phyloP scores from a whole-genome alignment of 2,113 vertebrate genomes.

The Typhlomys cinereus region DNA sequence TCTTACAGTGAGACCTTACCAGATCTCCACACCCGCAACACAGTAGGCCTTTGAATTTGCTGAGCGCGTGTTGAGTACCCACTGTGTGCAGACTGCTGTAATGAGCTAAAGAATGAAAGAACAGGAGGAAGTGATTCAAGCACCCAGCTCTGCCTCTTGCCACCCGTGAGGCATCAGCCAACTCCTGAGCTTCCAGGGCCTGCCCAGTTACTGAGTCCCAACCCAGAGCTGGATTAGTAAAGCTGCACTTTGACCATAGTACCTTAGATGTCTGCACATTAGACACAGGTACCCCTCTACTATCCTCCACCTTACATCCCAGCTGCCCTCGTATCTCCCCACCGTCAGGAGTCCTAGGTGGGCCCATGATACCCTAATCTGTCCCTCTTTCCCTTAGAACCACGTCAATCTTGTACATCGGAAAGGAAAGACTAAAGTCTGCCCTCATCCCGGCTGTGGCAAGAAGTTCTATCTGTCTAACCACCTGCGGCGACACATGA shows the following conservation, averaged over 20 bases:
- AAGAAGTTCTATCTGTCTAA: conserved; percentile 95
- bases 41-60: background rate
- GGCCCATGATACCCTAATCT: background rate
- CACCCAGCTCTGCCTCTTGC: background rate
- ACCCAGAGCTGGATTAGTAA: background rate
- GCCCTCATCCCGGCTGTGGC: conserved; percentile 94
- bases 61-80: background rate
- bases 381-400: conserved; percentile 84
- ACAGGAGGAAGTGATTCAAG: background rate
- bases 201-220: background rate
- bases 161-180: background rate
- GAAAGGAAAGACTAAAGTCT: conserved; percentile 94
- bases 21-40: background rate
- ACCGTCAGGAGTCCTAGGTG: background rate
- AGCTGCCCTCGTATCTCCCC: background rate
- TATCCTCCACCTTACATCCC: background rate
- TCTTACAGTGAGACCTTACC: too few relatives aligned
- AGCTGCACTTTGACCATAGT: background rate
- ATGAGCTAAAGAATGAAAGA: background rate
- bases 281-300: background rate
- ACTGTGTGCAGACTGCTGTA: background rate
- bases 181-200: background rate
- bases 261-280: background rate
- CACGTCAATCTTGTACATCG: conserved; percentile 94
- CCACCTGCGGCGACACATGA: conserved; percentile 95